Evolutionary conservation across 2,888 invertebrate species (phyloP).

Genomic region (Tryphoninae sp.): DNA sequence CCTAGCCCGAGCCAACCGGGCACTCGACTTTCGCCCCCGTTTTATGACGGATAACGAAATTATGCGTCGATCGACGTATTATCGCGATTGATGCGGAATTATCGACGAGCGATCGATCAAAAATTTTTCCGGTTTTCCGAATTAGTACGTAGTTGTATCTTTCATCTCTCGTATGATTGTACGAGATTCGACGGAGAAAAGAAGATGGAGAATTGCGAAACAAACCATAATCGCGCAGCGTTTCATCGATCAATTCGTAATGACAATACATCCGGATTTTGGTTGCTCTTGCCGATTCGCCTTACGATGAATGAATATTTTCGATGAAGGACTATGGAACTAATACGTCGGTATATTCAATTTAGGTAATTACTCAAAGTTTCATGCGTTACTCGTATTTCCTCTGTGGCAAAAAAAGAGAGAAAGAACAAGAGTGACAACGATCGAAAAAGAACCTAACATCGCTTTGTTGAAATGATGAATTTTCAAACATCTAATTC

Average conservation of each 20-base stretch:
- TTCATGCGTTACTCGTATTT: conserved; percentile 28
- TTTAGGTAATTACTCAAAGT: conserved; percentile 39
- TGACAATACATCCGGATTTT: conserved; percentile 56
- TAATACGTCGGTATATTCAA: conserved; percentile 34
- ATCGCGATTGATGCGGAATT: conserved; percentile 25
- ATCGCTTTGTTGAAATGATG: no score
- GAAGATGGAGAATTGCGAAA: conserved; percentile 14
- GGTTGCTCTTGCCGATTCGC: conserved; percentile 29
- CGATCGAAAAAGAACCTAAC: no score
- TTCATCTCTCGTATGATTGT: not conserved
- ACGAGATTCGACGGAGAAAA: not conserved
- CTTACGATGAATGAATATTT: conserved; percentile 45
- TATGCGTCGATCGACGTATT: conserved; percentile 50
- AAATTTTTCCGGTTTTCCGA: conserved; percentile 41
- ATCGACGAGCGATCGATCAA: conserved; percentile 28
- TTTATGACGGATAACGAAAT: conserved; percentile 50
- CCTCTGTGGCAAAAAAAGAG: conserved; percentile 21
- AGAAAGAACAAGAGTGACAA: not conserved
- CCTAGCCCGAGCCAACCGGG: conserved; percentile 33
- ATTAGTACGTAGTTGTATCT: conserved; percentile 10
- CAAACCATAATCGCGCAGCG: conserved; percentile 7
- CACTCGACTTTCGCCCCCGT: conserved; percentile 5
- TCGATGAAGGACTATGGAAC: conserved; percentile 13
- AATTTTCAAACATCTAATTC: no score
- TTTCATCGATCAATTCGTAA: conserved; percentile 54